Conservation (phyloP, 2,888 invertebrate species). For the Papilio gigon region DNA sequence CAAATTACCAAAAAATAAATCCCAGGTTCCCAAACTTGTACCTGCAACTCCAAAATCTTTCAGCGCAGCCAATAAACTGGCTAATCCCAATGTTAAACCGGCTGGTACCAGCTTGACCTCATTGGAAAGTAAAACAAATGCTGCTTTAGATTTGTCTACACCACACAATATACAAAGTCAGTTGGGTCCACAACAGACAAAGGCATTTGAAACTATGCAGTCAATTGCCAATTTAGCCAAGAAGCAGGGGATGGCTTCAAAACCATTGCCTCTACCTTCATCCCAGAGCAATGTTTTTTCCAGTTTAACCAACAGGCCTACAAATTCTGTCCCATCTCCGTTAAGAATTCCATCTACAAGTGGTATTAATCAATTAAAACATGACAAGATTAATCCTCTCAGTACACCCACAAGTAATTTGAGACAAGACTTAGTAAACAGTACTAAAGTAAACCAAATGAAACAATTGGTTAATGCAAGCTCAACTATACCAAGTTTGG, state of each 20-base stretch:
- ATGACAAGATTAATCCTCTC: conserved; percentile 59
- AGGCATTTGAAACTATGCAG: conserved; percentile 79
- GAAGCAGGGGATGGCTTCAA: conserved; percentile 71
- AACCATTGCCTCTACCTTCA: conserved; percentile 60
- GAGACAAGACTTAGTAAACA: conserved; percentile 59
- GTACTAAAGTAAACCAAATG: conserved; percentile 56
- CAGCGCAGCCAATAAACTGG: conserved; percentile 67
- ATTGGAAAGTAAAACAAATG: conserved; percentile 64
- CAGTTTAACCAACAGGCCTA: conserved; percentile 59
- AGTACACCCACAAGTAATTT: conserved; percentile 54
- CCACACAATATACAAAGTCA: conserved; percentile 73
- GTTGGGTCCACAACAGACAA: conserved; percentile 71
- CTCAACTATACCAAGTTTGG: conserved; percentile 57
- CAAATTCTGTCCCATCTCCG: conserved; percentile 57
- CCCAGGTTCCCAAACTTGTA: conserved; percentile 76
- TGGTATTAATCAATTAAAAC: conserved; percentile 65
- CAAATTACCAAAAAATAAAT: conserved; percentile 73
- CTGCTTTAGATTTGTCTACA: conserved; percentile 77
- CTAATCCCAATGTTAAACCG: conserved; percentile 57
- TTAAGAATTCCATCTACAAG: conserved; percentile 66
- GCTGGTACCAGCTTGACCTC: conserved; percentile 50
- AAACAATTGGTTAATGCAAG: conserved; percentile 58
- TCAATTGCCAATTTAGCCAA: conserved; percentile 79
- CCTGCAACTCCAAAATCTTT: conserved; percentile 73
- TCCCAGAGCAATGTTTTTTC: conserved; percentile 66